phyloP scores from a whole-genome alignment of 1,140 invertebrate genomes.

The Drosophila punjabiensis region DNA sequence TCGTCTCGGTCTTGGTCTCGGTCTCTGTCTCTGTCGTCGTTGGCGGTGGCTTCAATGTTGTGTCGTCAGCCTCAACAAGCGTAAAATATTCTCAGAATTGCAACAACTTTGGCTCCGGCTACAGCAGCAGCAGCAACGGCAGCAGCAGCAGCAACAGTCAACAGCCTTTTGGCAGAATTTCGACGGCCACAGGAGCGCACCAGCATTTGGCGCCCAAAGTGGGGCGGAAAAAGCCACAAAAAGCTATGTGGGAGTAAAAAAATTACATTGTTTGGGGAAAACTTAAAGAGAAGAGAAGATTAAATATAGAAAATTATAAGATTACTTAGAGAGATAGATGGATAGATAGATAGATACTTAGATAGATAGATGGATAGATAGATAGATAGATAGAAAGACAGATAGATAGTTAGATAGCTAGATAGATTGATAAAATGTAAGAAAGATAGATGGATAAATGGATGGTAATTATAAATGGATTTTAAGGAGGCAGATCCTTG shows the following conservation, averaged over 20 bases:
- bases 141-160: slow-evolving; percentile 3
- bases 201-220: slow-evolving; percentile 25
- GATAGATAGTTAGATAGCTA: too few relatives aligned
- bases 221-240: slow-evolving; percentile 18
- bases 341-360: too few relatives aligned
- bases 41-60: slow-evolving; percentile 73
- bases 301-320: not conserved
- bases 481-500: not conserved
- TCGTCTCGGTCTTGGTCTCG: slow-evolving; percentile 39
- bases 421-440: too few relatives aligned
- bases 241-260: not conserved
- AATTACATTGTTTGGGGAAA: not conserved
- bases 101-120: slow-evolving; percentile 72
- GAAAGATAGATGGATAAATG: too few relatives aligned
- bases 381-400: too few relatives aligned
- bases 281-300: not conserved
- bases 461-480: not conserved
- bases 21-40: slow-evolving; percentile 49
- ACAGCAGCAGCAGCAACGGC: slow-evolving; percentile 14
- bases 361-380: too few relatives aligned
- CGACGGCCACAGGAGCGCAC: slow-evolving; percentile 55
- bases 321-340: not conserved
- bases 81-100: slow-evolving; percentile 82
- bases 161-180: slow-evolving; percentile 70
- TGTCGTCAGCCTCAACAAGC: slow-evolving; percentile 79